Base-by-base conservation (phyloP, 2,888 invertebrate species). In the Amblyjoppa proteus region DNA sequence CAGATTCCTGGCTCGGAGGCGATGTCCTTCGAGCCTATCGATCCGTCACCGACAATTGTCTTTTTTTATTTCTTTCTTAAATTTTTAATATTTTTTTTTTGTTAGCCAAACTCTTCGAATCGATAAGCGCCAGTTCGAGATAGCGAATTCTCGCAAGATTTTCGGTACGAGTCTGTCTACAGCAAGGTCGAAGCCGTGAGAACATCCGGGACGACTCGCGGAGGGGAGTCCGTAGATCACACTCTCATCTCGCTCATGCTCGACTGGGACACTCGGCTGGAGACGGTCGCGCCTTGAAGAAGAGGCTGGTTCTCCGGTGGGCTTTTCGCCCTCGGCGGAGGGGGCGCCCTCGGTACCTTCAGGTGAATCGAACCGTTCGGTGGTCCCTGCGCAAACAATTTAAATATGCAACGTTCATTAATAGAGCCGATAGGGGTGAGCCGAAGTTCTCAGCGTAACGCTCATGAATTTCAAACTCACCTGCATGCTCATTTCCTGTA, bases 231-330 rank as follows among this genome's bases (percentile, higher is more conserved):
- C 90, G 91, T 91, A 90, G 92, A 97, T 98, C 97, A 98, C 96
- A 98, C 98, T 94, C 97, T 95, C 97, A 98, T 98, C 95, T 98
- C 98, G 94, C 97, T 97, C 95, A 97, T 97, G 86, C 97, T 97
- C 89, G 97, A 97, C 93, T 97, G 97, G 74, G 97, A 97, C 94
- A 97, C 96, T 93, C 95, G 95, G 92, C 96, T 95, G 84, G 95
- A 95, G 84, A 95, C 95, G 82, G 94, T 94, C 53, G 94, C 93
- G 45, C 92, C 91, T 81, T 93, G 93, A 87, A 95, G 93, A 81
- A 95, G 93, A 5, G 95, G 95, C 89, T 95, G 96, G 79, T 94
- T 95, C 90, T 96, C 95, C n/a, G 95, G 95, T 7, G 95, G 95
- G 89, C 95, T 95, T 90, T 95, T 95, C 13, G 95, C 94, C 88